Evolutionary conservation across 2,888 invertebrate species (phyloP).

Genomic region (Lordiphosa fenestrarum): DNA sequence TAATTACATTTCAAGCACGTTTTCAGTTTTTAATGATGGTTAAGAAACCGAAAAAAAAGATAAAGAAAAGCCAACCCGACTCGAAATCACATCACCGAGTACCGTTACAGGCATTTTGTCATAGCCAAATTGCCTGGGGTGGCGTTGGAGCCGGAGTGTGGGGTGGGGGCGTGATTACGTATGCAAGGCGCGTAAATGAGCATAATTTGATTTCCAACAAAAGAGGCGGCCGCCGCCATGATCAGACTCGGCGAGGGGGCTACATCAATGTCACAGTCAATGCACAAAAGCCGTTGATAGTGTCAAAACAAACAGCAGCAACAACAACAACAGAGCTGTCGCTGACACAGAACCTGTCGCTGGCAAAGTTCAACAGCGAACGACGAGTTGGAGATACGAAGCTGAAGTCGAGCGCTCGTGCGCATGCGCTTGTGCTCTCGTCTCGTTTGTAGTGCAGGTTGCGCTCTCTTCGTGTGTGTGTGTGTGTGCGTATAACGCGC

Average conservation of each 20-base stretch:
- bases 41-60: conserved; percentile 34
- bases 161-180: conserved; percentile 55
- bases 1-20: conserved; percentile 47
- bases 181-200: conserved; percentile 65
- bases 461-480: conserved; percentile 38
- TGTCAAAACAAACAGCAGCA: conserved; percentile 42
- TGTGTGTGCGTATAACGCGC: conserved; percentile 73
- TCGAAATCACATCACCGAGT: conserved; percentile 23
- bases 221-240: not conserved
- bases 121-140: conserved; percentile 51
- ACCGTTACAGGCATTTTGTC: conserved; percentile 61
- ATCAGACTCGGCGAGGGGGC: not conserved
- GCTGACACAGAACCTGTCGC: conserved; percentile 68
- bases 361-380: conserved; percentile 56
- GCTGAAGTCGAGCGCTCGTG: conserved; percentile 19
- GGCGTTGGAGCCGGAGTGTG: conserved; percentile 20
- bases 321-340: conserved; percentile 30
- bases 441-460: conserved; percentile 13
- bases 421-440: conserved; percentile 57
- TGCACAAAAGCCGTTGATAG: conserved; percentile 63
- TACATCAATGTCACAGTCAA: conserved; percentile 72
- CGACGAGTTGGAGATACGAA: conserved; percentile 8
- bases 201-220: conserved; percentile 54
- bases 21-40: conserved; percentile 37
- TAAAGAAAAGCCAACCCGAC: conserved; percentile 7